phyloP scores from a whole-genome alignment of 1,140 invertebrate genomes.

The Archivesica marissinica region DNA sequence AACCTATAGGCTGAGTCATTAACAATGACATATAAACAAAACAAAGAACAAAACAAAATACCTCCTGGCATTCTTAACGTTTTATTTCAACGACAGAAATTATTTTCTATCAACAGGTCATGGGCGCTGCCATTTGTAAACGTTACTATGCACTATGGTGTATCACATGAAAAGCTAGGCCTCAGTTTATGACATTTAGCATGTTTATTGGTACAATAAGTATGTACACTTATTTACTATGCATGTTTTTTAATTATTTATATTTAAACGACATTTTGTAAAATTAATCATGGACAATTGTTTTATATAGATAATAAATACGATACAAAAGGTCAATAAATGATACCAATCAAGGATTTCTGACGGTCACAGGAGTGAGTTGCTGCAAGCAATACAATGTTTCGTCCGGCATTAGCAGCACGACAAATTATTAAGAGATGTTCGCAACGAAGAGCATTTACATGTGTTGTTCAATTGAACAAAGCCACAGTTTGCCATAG shows the following conservation, averaged over 20 bases:
- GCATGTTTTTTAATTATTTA: not conserved
- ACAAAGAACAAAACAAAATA: too few species aligned
- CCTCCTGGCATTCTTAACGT: constrained; percentile 51
- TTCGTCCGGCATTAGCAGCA: constrained; percentile 28
- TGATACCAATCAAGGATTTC: constrained; percentile 38
- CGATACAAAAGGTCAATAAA: constrained; percentile 16
- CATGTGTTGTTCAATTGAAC: not conserved
- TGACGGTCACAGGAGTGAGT: constrained; percentile 54
- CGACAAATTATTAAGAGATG: constrained; percentile 34
- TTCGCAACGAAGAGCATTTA: constrained; percentile 23
- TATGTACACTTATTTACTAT: not conserved
- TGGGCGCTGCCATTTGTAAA: constrained; percentile 73
- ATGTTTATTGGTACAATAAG: not conserved
- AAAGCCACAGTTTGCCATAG: not conserved
- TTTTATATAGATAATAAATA: not conserved
- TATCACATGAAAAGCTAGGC: constrained; percentile 34
- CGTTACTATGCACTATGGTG: constrained; percentile 62
- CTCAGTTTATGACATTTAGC: not conserved
- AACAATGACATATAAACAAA: too few species aligned
- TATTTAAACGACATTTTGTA: constrained; percentile 5
- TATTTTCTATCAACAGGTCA: not conserved
- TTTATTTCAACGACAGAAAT: not conserved
- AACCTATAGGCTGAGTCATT: too few species aligned
- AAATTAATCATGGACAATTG: not conserved
- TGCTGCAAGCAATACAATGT: constrained; percentile 47